Conservation (phyloP, 2,113 vertebrate species). For the Lophius piscatorius region DNA sequence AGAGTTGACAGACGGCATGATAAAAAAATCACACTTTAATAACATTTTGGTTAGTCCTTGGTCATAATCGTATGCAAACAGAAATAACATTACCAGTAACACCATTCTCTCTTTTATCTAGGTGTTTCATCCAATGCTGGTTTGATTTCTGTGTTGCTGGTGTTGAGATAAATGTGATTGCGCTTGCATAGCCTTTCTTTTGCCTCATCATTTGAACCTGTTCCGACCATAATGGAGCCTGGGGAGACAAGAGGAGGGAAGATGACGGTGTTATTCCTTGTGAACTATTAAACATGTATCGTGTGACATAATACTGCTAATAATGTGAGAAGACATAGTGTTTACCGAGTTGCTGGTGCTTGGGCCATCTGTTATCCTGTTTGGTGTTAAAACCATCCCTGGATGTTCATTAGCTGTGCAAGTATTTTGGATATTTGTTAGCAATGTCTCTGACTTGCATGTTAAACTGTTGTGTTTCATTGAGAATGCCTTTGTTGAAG, state of each 20-base stretch:
- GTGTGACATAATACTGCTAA: not conserved
- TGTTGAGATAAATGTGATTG: slow-evolving; percentile 22
- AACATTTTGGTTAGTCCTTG: not conserved
- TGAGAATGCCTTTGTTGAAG: slow-evolving; percentile 14
- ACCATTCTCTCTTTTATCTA: slow-evolving; percentile 24
- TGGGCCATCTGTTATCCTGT: slow-evolving; percentile 19
- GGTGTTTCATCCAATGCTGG: slow-evolving; percentile 15
- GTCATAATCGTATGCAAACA: not conserved
- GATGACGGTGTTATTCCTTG: not conserved
- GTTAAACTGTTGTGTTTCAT: slow-evolving; percentile 4
- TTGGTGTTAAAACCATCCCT: slow-evolving; percentile 12
- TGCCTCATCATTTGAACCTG: slow-evolving; percentile 14
- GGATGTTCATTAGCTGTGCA: slow-evolving; percentile 19
- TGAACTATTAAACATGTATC: not conserved
- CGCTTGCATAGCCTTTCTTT: slow-evolving; percentile 28
- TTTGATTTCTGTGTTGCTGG: too few species aligned
- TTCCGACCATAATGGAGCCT: slow-evolving; percentile 62
- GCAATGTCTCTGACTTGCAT: slow-evolving; percentile 17
- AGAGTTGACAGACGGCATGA: not conserved
- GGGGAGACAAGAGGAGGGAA: slow-evolving; percentile 9
- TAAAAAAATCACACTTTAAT: not conserved
- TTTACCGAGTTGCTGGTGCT: slow-evolving; percentile 65
- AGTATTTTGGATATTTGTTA: slow-evolving; percentile 9
- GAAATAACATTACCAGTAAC: slow-evolving; percentile 21
- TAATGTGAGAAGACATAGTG: not conserved